Percentiles rank a stretch among this genome's conserved stretches.
Conservation (phyloP, 53 echinoderm and acorn worm genomes). For the Holothuria leucospilota region DNA sequence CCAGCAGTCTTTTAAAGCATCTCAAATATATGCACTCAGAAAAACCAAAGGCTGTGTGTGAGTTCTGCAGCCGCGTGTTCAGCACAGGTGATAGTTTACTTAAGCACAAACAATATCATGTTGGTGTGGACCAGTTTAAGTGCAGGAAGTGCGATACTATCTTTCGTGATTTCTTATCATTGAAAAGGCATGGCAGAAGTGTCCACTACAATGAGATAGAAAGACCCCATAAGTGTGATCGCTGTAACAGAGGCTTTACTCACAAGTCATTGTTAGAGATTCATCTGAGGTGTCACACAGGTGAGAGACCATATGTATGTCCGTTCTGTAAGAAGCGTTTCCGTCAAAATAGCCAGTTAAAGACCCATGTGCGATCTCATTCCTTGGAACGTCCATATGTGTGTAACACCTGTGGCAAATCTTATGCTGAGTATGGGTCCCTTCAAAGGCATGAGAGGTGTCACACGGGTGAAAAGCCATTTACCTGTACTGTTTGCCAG, state of each 20-base stretch:
- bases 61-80: slow-evolving; percentile 25
- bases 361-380: slow-evolving; percentile 38
- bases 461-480: slow-evolving; percentile 40
- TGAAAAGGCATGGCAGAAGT: slow-evolving; percentile 32
- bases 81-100: slow-evolving; percentile 36
- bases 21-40: slow-evolving; percentile 41
- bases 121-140: slow-evolving; percentile 34
- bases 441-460: slow-evolving; percentile 36
- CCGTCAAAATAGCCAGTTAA: slow-evolving; percentile 44
- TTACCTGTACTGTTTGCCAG: slow-evolving; percentile 22
- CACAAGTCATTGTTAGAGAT: slow-evolving; percentile 27
- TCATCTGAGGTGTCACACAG: slow-evolving; percentile 34
- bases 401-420: slow-evolving; percentile 24
- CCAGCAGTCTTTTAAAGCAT: slow-evolving; percentile 46
- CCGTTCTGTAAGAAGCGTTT: slow-evolving; percentile 16
- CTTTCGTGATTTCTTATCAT: slow-evolving; percentile 9
- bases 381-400: slow-evolving; percentile 36
- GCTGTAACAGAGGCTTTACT: slow-evolving; percentile 30
- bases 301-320: slow-evolving; percentile 22
- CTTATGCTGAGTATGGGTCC: slow-evolving; percentile 16
- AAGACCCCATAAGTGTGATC: slow-evolving; percentile 10
- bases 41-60: slow-evolving; percentile 26
- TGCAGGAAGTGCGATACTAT: slow-evolving; percentile 23
- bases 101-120: slow-evolving; percentile 32
- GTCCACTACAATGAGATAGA: slow-evolving; percentile 17